phyloP scores from a whole-genome alignment of 2,113 vertebrate genomes.

The Tetrao urogallus region DNA sequence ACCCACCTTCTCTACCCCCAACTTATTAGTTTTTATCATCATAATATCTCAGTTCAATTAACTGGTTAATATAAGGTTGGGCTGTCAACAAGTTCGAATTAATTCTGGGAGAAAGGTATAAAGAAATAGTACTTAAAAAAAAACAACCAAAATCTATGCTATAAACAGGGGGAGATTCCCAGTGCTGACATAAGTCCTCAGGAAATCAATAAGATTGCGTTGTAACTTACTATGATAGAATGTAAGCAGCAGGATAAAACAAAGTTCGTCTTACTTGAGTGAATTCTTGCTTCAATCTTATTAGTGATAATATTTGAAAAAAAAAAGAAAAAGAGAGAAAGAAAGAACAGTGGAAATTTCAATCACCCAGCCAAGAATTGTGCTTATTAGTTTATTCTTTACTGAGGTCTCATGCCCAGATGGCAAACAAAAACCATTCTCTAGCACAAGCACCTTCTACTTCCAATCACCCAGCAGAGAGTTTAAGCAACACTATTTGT shows the following conservation, averaged over 20 bases:
- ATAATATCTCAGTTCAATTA: constrained; percentile 2
- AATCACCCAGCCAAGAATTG: not conserved
- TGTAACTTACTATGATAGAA: not conserved
- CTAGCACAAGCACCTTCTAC: not conserved
- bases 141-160: not conserved
- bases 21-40: not conserved
- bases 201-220: not conserved
- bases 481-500: not conserved
- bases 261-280: constrained; percentile 6
- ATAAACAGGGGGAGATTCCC: not conserved
- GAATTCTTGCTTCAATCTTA: not conserved
- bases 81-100: constrained; percentile 29
- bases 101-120: not conserved
- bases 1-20: not conserved
- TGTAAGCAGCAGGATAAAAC: not conserved
- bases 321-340: not conserved
- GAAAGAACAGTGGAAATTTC: not conserved
- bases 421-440: not conserved
- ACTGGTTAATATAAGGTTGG: not conserved
- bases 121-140: not conserved
- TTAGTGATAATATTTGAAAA: not conserved
- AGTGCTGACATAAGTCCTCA: constrained; percentile 26
- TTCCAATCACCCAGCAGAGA: not conserved
- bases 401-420: not conserved
- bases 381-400: not conserved